These are phyloP conservation scores for Aricia artaxerxes DNA, from an alignment of 2,888 invertebrate species.

Conservation along the genomic window DNA sequence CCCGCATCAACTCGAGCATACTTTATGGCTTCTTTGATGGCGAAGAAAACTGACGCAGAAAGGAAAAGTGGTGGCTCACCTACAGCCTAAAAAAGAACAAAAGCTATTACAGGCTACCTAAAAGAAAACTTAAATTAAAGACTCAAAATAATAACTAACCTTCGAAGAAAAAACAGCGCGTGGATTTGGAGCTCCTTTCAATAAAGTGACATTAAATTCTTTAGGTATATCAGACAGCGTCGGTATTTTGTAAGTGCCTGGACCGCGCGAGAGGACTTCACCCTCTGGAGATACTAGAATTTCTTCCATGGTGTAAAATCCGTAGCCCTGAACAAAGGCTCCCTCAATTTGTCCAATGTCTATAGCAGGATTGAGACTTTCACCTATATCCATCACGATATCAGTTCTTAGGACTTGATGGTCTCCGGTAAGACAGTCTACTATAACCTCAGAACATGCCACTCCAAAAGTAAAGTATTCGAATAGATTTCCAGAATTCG, in stretches of 20 bases:
- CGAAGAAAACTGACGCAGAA: constrained; percentile 91
- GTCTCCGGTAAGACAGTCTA: constrained; percentile 93
- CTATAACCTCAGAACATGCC: constrained; percentile 89
- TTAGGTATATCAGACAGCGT: constrained; percentile 90
- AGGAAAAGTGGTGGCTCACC: constrained; percentile 97
- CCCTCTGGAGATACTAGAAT: constrained; percentile 88
- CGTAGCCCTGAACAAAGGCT: constrained; percentile 93
- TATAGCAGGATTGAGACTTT: constrained; percentile 93
- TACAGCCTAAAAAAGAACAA: constrained; percentile 85
- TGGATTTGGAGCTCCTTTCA: constrained; percentile 90
- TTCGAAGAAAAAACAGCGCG: constrained; percentile 94
- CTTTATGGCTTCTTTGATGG: constrained; percentile 91
- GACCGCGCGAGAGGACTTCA: constrained; percentile 86
- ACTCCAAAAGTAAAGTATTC: constrained; percentile 90
- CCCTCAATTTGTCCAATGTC: constrained; percentile 96
- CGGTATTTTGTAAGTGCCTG: constrained; percentile 93
- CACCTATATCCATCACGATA: constrained; percentile 94
- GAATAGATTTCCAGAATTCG: constrained; percentile 84
- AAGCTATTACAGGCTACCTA: neutral
- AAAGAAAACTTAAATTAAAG: neutral
- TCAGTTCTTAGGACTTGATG: constrained; percentile 90
- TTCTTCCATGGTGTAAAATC: constrained; percentile 90
- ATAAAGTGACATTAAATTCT: constrained; percentile 90
- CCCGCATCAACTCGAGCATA: constrained; percentile 87
- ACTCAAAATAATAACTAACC: constrained; percentile 62